Evolutionary conservation across 2,797 vertebrate genomes (phyloP), one percentile per base, ranked within the genome.

Genomic region (Pyrocephalus nanus): DNA sequence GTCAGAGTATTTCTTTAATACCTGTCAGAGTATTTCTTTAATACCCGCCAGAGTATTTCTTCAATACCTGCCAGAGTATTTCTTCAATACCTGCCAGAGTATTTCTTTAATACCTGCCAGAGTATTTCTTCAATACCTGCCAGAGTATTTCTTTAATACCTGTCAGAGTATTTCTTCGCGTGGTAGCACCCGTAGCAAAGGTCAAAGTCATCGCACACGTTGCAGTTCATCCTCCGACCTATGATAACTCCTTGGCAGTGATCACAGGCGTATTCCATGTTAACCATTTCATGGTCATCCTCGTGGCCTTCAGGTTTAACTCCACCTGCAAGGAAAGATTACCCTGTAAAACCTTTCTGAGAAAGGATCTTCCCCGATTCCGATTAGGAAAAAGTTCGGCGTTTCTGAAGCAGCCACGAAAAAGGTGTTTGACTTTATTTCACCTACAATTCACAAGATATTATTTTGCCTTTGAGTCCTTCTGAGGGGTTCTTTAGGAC

Each of bases 291-390:
- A 27, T 99, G 99, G 92, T 99, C 98, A 57, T 99, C 99, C 95
- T 99, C 99, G 0, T 99, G 99, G n/a, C 99, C 99, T 94, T 99
- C 99, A 0, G 99, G 99, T 92, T 99, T 99, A 83, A 99, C 99
- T 21, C 99, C 99, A 94, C 99, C 99, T 99, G 94, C 6, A n/a
- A 69, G 87, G 34, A 67, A 84, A 69, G 18, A 67, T 34, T 70
- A 32, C 48, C 19, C 11, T 12, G 12, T 38, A 84, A 81, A 47
- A 27, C 6, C 25, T 30, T 42, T 48, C 11, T 20, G 11, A 53
- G 11, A 61, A 71, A 95, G 11, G 42, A 50, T 8, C 20, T 81
- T 57, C n/a, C 45, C 42, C 36, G 19, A 61, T 54, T 80, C 40
- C 25, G 30, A 40, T 20, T 14, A 51, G 50, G 34, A 58, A 67